Evolutionary conservation across 2,888 invertebrate genomes (phyloP), one percentile per base, ranked within the genome.

Genomic region (Aproaerema taeniolella): DNA sequence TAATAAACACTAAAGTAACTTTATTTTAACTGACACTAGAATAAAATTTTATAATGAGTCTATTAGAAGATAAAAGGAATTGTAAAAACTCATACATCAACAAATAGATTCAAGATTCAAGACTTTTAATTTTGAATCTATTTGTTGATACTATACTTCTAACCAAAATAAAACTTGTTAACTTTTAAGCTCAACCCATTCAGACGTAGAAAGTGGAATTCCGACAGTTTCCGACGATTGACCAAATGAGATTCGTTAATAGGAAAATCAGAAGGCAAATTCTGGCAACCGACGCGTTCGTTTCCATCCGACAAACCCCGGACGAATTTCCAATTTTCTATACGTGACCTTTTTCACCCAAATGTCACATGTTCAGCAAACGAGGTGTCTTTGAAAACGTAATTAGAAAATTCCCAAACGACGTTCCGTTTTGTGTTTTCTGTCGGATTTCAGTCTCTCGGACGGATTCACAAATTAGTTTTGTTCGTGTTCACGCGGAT

Each of bases 321-420:
- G 53, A 53, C 50, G 48, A 58, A 55, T 72, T 75, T 72, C 80
- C 79, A 82, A 85, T 82, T 79, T 79, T 73, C 73, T 71, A 71
- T 69, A 80, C 75, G 83, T 82, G 82, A 86, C 85, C 86, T 80
- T 82, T 85, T 79, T 76, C 77, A 74, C 63, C 68, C 66, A 65
- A 62, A 67, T 69, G 81, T 85, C 82, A 81, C 85, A 82, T 79
- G 75, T 68, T 78, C 78, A 64, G 74, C 77, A 74, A 79, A 79
- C 81, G 83, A 86, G 81, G 77, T 81, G 81, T 85, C 83, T 85
- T 85, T 83, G 82, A 80, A 79, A 79, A 78, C 79, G 83, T 85
- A 85, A 86, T 86, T 86, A 85, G 83, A 82, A 85, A 86, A 85
- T 85, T 83, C 83, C 80, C 74, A 61, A 83, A 79, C 75, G 78